Evolutionary conservation across 2,888 invertebrate genomes (phyloP).

Genomic region (Plagodis pulveraria): DNA sequence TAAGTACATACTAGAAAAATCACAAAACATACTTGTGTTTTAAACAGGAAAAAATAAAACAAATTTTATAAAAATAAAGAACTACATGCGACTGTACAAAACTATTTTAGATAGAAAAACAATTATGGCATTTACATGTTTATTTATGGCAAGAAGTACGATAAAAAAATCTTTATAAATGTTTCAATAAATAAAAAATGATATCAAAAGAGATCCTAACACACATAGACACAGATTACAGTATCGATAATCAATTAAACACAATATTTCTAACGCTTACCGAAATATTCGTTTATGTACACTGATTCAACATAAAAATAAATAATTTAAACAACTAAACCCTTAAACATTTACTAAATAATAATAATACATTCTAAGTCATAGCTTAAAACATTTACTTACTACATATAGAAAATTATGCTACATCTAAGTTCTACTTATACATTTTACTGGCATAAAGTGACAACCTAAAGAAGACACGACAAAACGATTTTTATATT

Average conservation of each 20-base stretch:
- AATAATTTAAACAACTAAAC: slow-evolving; percentile 81
- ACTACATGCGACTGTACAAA: slow-evolving; percentile 24
- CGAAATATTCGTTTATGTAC: slow-evolving; percentile 79
- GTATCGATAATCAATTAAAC: slow-evolving; percentile 75
- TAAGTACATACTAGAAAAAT: slow-evolving; percentile 47
- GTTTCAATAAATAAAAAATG: slow-evolving; percentile 60
- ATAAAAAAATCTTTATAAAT: slow-evolving; percentile 32
- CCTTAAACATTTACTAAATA: slow-evolving; percentile 73
- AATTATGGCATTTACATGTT: slow-evolving; percentile 39
- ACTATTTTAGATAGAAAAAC: slow-evolving; percentile 30
- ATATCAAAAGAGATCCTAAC: slow-evolving; percentile 68
- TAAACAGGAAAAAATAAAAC: slow-evolving; percentile 32
- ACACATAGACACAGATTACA: slow-evolving; percentile 50
- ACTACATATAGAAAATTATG: slow-evolving; percentile 24
- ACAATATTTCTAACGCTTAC: slow-evolving; percentile 72
- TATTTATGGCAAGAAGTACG: slow-evolving; percentile 44
- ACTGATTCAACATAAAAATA: slow-evolving; percentile 83
- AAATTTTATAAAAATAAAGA: slow-evolving; percentile 22
- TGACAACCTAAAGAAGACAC: slow-evolving; percentile 49
- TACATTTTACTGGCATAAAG: slow-evolving; percentile 77
- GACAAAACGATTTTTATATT: slow-evolving; percentile 63
- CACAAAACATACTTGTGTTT: slow-evolving; percentile 30
- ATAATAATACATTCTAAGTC: slow-evolving; percentile 67
- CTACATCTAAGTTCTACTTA: slow-evolving; percentile 57
- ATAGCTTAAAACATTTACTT: slow-evolving; percentile 31